These are phyloP conservation scores for Clepsis dumicolana DNA, from an alignment of 2,888 invertebrate species.

Conservation along the genomic window DNA sequence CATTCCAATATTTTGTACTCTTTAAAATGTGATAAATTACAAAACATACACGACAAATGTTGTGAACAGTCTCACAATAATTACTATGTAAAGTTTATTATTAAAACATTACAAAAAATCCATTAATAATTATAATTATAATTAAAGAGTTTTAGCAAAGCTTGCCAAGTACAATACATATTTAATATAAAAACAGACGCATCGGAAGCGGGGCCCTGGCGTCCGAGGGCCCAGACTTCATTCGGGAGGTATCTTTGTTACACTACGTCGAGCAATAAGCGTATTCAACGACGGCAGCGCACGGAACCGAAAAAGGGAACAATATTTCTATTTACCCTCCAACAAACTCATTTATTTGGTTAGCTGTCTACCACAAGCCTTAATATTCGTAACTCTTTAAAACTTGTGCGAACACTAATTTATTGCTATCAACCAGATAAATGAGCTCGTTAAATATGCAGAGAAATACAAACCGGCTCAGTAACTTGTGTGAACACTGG, in stretches of 20 bases:
- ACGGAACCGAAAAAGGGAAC: background rate
- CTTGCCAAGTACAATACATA: slow-evolving; percentile 70
- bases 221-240: background rate
- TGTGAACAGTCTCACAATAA: slow-evolving; percentile 79
- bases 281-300: slow-evolving; percentile 17
- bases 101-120: slow-evolving; percentile 84
- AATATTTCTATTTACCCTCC: background rate
- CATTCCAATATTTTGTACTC: slow-evolving; percentile 86
- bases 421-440: background rate
- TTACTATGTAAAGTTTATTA: slow-evolving; percentile 82
- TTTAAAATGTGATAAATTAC: slow-evolving; percentile 86
- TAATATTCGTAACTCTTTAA: too few relatives aligned
- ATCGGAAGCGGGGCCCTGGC: background rate
- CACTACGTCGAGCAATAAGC: slow-evolving; percentile 23
- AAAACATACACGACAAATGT: slow-evolving; percentile 75
- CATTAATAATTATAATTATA: slow-evolving; percentile 79
- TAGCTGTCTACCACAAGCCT: background rate
- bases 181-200: slow-evolving; percentile 67
- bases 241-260: slow-evolving; percentile 1
- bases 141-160: slow-evolving; percentile 80
- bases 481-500: background rate
- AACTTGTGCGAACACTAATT: too few relatives aligned
- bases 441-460: background rate
- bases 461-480: background rate
- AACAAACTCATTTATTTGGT: background rate